Evolutionary conservation across 2,797 vertebrate species (phyloP), one percentile per base, ranked within the genome.

Genomic region (Eptatretus atami): DNA sequence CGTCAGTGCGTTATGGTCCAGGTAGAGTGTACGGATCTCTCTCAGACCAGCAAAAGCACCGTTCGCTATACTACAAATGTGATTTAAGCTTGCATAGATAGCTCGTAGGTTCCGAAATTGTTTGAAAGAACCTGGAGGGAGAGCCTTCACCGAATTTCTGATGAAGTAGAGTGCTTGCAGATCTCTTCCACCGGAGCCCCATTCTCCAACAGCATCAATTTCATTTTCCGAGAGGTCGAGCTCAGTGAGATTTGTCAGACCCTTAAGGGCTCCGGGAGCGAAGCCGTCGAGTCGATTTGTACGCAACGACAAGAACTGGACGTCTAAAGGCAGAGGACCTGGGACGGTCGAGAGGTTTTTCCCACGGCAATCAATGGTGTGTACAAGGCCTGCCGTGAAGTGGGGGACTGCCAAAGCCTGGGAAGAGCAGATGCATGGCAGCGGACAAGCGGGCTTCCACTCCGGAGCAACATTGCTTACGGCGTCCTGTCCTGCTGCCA

Each of bases 201-300:
- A 72, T 1, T 75, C 73, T 53, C 69, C 70, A 64, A 81, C 76
- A 70, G 75, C 74, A 12, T 70, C 73, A 66, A 82, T 78, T 69
- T 79, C 79, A 69, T 82, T 82, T 72, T 81, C 78, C 1, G 81
- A 82, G 66, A 82, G 74, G 70, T 82, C 81, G 55, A 82, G 74
- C 54, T 82, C 81, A 0, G 81, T 81, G 66, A 82, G 75, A 72
- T 81, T 81, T 63, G 68, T 70, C 63, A 82, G 72, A 66, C 73
- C 73, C 70, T 75, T 74, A 12, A 82, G 76, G 66, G 81, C 31
- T 44, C 31, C 31, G 6, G 31, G 31, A 44, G 31, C 31, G 31
- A 44, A 44, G 31, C 31, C 31, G 31, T 44, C 31, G 6, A 44
- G 31, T 44, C 31, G 31, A 44, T 44, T 44, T 4, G 31, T 44